Evolutionary conservation across 2,113 vertebrate species (phyloP), one percentile per base, ranked within the genome.

Genomic region (Alectura lathami): DNA sequence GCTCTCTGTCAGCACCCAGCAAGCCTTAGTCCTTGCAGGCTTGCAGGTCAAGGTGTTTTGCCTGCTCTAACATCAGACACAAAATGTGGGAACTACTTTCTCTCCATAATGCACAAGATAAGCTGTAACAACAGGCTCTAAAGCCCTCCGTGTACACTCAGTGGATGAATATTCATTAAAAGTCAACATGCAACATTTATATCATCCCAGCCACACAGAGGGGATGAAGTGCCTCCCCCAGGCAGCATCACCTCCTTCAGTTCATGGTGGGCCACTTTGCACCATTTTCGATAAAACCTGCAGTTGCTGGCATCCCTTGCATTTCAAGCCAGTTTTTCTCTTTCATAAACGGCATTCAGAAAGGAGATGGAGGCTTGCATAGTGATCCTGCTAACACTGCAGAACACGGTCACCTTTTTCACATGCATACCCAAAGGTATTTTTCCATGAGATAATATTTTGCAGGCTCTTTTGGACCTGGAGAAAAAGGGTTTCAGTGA

Each of bases 111-210:
- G 88, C 73, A 30, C 18, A 32, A 74, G 82, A 88, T 86, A 91
- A 86, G 83, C 81, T 86, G 74, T 72, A 96, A 72, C 30, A 69
- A 72, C 84, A 91, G 91, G 47, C 54, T 50, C 2, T 17, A 73
- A 89, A 96, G 50, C 42, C 63, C 42, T 74, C 36, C 59, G 76
- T 67, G 20, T 40, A 69, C 40, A 82, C 30, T 73, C 63, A 76
- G 53, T 34, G 42, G 80, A 94, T 88, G 80, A 92, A 93, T 80
- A 96, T 74, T 94, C 95, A 95, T 75, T 56, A 26, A 8, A 92
- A 96, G 76, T 70, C 88, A 88, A 81, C 64, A 63, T 34, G 27
- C 20, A 80, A 66, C 67, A 45, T 53, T 86, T 29, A 1, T 77
- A 91, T 94, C 67, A 21, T 59, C 73, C 51, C 87, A 91, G 84